phyloP scores from a whole-genome alignment of 2,888 invertebrate species.

The Syritta pipiens region DNA sequence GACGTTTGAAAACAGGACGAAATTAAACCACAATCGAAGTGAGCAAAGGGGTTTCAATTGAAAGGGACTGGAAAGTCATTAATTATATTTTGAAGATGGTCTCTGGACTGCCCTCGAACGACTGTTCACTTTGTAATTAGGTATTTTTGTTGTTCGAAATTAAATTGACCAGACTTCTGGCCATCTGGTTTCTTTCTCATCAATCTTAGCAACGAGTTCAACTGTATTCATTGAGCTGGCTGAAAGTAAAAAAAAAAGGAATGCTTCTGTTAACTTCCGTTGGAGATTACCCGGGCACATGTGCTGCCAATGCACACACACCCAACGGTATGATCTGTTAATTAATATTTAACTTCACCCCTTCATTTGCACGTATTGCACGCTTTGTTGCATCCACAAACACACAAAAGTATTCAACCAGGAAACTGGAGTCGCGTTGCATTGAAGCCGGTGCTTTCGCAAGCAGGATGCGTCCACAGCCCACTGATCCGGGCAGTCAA shows the following conservation, averaged over 20 bases:
- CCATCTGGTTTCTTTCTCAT: neutral
- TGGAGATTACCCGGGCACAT: neutral
- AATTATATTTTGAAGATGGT: slow-evolving; percentile 35
- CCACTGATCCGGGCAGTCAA: too few relatives aligned
- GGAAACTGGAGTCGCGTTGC: too few relatives aligned
- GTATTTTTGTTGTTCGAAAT: slow-evolving; percentile 23
- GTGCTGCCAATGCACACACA: neutral
- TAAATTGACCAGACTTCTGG: slow-evolving; percentile 14
- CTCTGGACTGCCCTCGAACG: neutral
- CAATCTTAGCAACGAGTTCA: neutral
- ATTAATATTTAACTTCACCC: slow-evolving; percentile 32
- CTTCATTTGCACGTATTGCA: neutral
- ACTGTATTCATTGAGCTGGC: too few relatives aligned
- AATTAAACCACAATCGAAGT: slow-evolving; percentile 34
- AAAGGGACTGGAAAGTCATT: slow-evolving; percentile 17
- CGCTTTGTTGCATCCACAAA: slow-evolving; percentile 16
- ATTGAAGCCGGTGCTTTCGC: too few relatives aligned
- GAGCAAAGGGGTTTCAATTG: neutral
- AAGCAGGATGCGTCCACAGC: too few relatives aligned
- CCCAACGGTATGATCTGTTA: neutral
- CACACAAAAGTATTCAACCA: too few relatives aligned
- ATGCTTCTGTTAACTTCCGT: neutral
- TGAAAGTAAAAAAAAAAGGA: too few relatives aligned
- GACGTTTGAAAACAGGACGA: slow-evolving; percentile 8
- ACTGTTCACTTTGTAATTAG: slow-evolving; percentile 22